Evolutionary conservation across 1,140 invertebrate genomes (phyloP).

Genomic region (Tetramorium parvispinum): DNA sequence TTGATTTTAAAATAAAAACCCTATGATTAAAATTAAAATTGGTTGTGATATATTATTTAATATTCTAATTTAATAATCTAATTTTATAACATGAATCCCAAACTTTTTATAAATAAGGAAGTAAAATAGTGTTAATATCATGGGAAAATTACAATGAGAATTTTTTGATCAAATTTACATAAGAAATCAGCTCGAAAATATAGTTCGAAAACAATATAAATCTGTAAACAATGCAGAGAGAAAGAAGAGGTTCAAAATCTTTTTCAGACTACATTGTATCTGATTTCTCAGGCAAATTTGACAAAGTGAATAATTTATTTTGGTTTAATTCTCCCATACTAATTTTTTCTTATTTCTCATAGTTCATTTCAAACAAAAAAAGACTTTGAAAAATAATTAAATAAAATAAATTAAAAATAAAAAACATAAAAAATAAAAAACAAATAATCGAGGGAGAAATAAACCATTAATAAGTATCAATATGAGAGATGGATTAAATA

Average conservation of each 20-base stretch:
- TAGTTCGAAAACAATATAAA: conserved; percentile 6
- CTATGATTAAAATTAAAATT: neutral
- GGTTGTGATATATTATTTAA: neutral
- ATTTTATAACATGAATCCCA: neutral
- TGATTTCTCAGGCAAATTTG: conserved; percentile 33
- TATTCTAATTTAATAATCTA: neutral
- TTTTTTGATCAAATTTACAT: conserved; percentile 27
- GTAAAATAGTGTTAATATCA: neutral
- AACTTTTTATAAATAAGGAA: neutral
- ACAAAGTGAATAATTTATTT: conserved; percentile 1
- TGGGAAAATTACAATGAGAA: neutral
- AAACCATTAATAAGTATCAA: neutral
- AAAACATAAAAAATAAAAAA: neutral
- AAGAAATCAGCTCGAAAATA: neutral
- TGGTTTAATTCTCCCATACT: conserved; percentile 7
- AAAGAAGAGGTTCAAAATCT: neutral
- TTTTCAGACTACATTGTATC: neutral
- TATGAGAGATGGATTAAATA: neutral
- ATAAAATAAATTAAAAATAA: neutral
- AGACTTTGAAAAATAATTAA: neutral
- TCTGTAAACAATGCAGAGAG: neutral
- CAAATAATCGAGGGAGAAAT: neutral
- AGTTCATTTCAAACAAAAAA: neutral
- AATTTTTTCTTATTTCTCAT: neutral
- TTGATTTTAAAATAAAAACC: neutral